Percentiles rank a stretch among this genome's conserved stretches.
phyloP scores from a whole-genome alignment of 2,113 vertebrate genomes.

The Podiceps cristatus region DNA sequence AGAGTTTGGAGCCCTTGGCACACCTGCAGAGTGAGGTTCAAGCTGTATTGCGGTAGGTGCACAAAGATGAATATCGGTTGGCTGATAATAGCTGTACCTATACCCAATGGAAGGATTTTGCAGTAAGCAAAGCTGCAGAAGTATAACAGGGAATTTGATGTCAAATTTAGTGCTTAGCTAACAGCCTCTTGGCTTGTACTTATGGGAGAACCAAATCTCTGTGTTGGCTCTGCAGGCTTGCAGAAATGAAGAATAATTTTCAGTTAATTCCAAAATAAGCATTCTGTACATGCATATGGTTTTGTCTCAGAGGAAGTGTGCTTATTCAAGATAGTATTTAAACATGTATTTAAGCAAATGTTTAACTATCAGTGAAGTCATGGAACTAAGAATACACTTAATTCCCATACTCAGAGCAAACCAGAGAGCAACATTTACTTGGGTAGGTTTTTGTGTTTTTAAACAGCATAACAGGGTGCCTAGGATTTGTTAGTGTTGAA shows the following conservation, averaged over 20 bases:
- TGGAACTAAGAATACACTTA: not conserved
- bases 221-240: not conserved
- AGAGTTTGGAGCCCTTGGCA: not conserved
- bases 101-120: not conserved
- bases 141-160: not conserved
- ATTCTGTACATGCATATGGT: not conserved
- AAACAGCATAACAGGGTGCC: not conserved
- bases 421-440: not conserved
- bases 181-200: not conserved
- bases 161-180: not conserved
- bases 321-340: not conserved
- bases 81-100: not conserved
- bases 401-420: not conserved
- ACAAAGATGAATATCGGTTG: not conserved
- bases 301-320: not conserved
- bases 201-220: not conserved
- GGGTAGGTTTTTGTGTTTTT: not conserved
- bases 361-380: constrained; percentile 1
- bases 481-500: not conserved
- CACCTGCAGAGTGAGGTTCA: not conserved
- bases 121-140: not conserved
- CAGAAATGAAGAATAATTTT: constrained; percentile 3
- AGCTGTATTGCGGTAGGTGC: not conserved
- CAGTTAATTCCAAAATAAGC: constrained; percentile 29
- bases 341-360: not conserved